Base-by-base conservation (phyloP, 2,113 vertebrate genomes). In the Pseudorasbora parva region DNA sequence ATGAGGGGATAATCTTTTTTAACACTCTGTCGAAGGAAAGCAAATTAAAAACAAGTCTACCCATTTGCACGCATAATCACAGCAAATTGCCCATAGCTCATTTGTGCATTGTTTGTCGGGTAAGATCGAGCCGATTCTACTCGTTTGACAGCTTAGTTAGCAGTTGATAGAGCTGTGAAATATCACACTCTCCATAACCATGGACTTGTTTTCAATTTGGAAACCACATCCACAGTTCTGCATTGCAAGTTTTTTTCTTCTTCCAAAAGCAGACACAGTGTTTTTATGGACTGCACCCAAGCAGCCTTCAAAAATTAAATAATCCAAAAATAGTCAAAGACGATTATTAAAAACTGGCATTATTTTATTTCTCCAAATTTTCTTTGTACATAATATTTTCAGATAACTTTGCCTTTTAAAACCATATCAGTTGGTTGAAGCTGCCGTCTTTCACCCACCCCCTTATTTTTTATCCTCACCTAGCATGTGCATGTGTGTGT, bases 61-160 rank as follows among this genome's bases (percentile, higher is more conserved):
- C 78, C 81, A 91, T 92, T 92, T 92, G 90, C 81, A 84, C 81
- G 87, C 66, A 78, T 90, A 92, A 93, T 93, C 87, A 89, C 82
- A 69, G 86, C 88, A 91, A 92, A 93, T 90, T 85, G 89, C 87
- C 91, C 88, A 82, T 85, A 90, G 92, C 92, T 94, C 88, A 90
- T 92, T 92, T 92, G 86, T 90, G 86, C 88, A 90, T 93, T 91
- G 91, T 94, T 93, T 92, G 86, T 57, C 4, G 83, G 43, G 51
- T n/a, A 91, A 54, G 89, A 91, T 41, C 80, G 83, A 85, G 84
- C 77, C 81, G 91, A 92, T 89, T 92, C 93, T 93, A 90, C 86
- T 88, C 88, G 2, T 93, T 92, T 93, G 93, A 94, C 94, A 94
- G 92, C 91, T 94, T 94, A 92, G 93, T 94, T 95, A 93, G 92